Conservation (phyloP, 2,797 vertebrate genomes). For the Vespertilio murinus region DNA sequence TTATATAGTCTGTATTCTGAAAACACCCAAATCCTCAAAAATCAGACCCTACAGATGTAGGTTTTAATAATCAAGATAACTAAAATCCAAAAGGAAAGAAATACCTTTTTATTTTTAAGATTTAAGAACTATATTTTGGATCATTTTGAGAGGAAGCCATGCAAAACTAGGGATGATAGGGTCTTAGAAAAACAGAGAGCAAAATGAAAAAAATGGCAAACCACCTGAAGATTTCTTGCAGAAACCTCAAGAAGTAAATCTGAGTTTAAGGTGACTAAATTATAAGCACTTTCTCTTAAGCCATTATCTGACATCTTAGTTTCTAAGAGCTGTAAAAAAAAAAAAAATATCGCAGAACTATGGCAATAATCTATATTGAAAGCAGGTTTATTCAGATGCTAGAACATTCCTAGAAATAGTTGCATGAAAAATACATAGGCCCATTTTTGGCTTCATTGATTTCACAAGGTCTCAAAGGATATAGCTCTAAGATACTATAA, state of each 20-base stretch:
- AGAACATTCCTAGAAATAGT: constrained; percentile 1
- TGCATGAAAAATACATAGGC: constrained; percentile 22
- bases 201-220: constrained; percentile 32
- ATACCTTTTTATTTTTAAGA: constrained; percentile 18
- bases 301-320: neutral
- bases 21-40: neutral
- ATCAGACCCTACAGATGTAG: neutral
- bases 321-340: neutral
- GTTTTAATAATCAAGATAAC: constrained; percentile 23
- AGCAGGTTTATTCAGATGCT: neutral
- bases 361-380: neutral
- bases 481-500: neutral
- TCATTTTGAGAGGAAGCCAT: constrained; percentile 17
- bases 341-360: neutral
- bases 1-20: constrained; percentile 5
- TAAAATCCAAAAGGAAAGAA: constrained; percentile 49
- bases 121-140: constrained; percentile 23
- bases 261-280: neutral
- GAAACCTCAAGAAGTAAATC: neutral
- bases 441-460: constrained; percentile 15
- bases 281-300: constrained; percentile 9
- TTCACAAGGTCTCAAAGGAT: constrained; percentile 1
- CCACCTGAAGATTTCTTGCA: neutral
- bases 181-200: neutral
- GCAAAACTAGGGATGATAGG: neutral